Base-by-base conservation (phyloP, 1,140 invertebrate genomes). In the Ctenoplectra terminalis region DNA sequence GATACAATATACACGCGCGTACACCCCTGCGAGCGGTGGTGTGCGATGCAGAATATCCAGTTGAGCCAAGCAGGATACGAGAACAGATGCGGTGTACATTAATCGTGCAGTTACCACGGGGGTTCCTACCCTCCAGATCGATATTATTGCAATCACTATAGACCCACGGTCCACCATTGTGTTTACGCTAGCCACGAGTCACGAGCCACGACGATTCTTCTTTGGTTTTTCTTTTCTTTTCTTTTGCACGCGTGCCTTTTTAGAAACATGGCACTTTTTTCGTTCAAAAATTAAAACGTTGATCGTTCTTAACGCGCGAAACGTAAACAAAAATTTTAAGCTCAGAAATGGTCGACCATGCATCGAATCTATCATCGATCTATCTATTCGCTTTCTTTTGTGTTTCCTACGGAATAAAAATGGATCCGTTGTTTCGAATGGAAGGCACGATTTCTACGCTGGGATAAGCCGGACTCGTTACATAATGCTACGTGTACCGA, bases 81-180 rank as follows among this genome's bases (percentile, higher is more conserved):
- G 86, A 90, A 88, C 90, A 90, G 90, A 90, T 91, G 90, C 84
- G 86, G 83, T 83, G 86, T 87, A 86, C 88, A 90, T 90, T 89
- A 91, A 89, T 90, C 85, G 89, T 86, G 61, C 60, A 43, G 78
- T 77, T 77, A 67, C 76, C 74, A 84, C 70, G 48, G 64, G 73
- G 67, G 56, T 72, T n/a, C 34, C 84, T 64, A 81, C 73, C 71
- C 78, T 86, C 82, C 80, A 83, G 86, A 91, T 90, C 89, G 87
- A 90, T 91, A 90, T 85, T 84, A 82, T 83, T 66, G 70, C 80
- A 70, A 84, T 84, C 76, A 29, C 67, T 56, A 17, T 48, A 34
- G 63, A 61, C 72, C 46, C 54, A 61, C 37, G 63, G 75, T 66
- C 75, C 81, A 72, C 76, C 61, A 50, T 75, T 66, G 60, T 67